These are phyloP conservation scores for Apteryx owenii DNA, from an alignment of 2,113 vertebrate genomes.

Conservation along the genomic window DNA sequence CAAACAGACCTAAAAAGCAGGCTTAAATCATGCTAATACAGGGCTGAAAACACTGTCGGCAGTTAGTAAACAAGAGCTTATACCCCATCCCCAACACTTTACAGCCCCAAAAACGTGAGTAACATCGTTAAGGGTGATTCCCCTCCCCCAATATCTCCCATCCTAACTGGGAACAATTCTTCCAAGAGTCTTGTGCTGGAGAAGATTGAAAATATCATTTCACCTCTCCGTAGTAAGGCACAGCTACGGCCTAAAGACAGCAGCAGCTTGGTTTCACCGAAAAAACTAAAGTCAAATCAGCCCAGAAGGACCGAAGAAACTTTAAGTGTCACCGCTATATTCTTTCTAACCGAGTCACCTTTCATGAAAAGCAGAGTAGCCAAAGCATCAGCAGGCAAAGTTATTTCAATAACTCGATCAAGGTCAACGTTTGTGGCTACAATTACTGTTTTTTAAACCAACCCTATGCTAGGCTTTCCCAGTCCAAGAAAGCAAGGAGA, in stretches of 20 bases:
- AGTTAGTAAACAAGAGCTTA: background rate
- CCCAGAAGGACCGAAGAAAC: background rate
- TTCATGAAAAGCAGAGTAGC: background rate
- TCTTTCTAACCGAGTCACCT: background rate
- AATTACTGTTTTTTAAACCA: background rate
- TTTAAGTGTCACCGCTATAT: background rate
- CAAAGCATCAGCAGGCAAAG: background rate
- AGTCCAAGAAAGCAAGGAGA: background rate
- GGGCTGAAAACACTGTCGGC: background rate
- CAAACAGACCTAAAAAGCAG: background rate
- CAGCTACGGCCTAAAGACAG: rapidly evolving
- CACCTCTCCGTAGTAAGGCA: background rate
- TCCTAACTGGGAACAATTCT: background rate
- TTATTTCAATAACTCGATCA: rapidly evolving
- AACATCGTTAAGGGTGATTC: background rate
- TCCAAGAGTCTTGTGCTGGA: background rate
- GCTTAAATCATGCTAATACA: background rate
- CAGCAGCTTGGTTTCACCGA: background rate
- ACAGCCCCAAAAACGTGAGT: background rate
- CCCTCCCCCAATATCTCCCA: background rate
- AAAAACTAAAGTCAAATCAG: background rate
- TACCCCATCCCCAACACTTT: no score
- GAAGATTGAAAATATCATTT: background rate
- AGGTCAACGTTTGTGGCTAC: rapidly evolving
- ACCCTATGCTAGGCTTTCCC: background rate